Evolutionary conservation across 2,888 invertebrate species (phyloP).

Genomic region (Coleophora deauratella): DNA sequence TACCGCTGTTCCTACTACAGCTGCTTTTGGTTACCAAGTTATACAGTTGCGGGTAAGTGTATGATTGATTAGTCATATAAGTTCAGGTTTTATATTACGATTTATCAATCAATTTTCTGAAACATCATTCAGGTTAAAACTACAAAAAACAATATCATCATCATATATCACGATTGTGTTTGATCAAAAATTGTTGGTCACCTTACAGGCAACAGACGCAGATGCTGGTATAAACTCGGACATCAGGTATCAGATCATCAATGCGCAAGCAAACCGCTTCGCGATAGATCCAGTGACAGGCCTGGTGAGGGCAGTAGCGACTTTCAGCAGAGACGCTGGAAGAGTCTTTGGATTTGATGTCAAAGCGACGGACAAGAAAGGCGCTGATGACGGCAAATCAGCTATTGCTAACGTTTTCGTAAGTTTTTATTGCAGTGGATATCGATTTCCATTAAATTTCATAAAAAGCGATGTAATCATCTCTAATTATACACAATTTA

Average conservation of each 20-base stretch:
- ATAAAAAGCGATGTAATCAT: too few relatives aligned
- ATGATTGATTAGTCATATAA: neutral
- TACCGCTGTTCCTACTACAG: slow-evolving; percentile 86
- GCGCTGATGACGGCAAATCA: slow-evolving; percentile 87
- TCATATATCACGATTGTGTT: too few relatives aligned
- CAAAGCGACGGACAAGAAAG: slow-evolving; percentile 87
- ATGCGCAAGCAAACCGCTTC: slow-evolving; percentile 83
- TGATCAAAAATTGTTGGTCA: too few relatives aligned
- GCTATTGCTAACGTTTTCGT: slow-evolving; percentile 91
- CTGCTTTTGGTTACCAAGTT: slow-evolving; percentile 87
- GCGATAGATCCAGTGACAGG: slow-evolving; percentile 85
- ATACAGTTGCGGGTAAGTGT: slow-evolving; percentile 78
- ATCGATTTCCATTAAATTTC: too few relatives aligned
- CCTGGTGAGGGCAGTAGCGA: slow-evolving; percentile 81
- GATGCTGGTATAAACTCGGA: slow-evolving; percentile 85
- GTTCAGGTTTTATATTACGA: too few relatives aligned
- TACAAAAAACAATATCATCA: too few relatives aligned
- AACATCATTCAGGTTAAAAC: too few relatives aligned
- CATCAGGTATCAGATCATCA: slow-evolving; percentile 86
- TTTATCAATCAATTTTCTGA: too few relatives aligned
- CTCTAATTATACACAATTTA: too few relatives aligned
- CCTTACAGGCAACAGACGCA: slow-evolving; percentile 78
- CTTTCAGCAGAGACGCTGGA: slow-evolving; percentile 80
- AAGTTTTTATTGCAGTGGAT: slow-evolving; percentile 41
- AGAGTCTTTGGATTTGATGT: slow-evolving; percentile 90